phyloP scores from a whole-genome alignment of 2,113 vertebrate genomes.

The Elaphurus davidianus region DNA sequence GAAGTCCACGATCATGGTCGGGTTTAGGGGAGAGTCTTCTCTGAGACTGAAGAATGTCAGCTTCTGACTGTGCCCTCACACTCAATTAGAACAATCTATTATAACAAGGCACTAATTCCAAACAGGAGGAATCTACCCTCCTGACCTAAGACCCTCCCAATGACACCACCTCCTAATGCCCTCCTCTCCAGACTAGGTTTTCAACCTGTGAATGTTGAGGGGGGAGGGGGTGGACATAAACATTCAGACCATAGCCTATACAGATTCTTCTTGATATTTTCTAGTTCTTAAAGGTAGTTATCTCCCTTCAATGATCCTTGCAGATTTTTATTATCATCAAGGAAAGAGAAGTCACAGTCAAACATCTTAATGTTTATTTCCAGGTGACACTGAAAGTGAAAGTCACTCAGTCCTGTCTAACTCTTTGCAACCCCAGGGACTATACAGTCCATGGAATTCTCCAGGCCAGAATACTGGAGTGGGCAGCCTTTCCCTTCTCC shows the following conservation, averaged over 20 bases:
- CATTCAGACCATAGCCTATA: not conserved
- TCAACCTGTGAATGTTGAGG: not conserved
- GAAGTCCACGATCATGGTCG: too few relatives aligned
- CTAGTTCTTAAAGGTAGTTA: not conserved
- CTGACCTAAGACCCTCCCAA: too few relatives aligned
- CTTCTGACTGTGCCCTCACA: not conserved
- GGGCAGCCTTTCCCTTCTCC: not conserved
- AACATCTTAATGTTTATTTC: not conserved
- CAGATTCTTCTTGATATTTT: not conserved
- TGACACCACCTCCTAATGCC: not conserved
- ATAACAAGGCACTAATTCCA: not conserved
- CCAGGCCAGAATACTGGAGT: not conserved
- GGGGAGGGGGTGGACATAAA: fast-evolving
- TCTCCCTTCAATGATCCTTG: not conserved
- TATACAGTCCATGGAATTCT: not conserved
- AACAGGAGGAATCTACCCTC: not conserved
- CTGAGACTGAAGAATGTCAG: too few relatives aligned
- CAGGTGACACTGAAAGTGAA: not conserved
- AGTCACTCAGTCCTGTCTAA: not conserved
- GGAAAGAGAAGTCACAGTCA: not conserved
- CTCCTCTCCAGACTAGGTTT: not conserved
- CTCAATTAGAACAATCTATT: not conserved
- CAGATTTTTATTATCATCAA: not conserved
- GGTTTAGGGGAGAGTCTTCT: not conserved
- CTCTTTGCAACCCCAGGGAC: not conserved